Conservation (phyloP, 2,888 invertebrate genomes). For the Zhuqinia jingwanae region DNA sequence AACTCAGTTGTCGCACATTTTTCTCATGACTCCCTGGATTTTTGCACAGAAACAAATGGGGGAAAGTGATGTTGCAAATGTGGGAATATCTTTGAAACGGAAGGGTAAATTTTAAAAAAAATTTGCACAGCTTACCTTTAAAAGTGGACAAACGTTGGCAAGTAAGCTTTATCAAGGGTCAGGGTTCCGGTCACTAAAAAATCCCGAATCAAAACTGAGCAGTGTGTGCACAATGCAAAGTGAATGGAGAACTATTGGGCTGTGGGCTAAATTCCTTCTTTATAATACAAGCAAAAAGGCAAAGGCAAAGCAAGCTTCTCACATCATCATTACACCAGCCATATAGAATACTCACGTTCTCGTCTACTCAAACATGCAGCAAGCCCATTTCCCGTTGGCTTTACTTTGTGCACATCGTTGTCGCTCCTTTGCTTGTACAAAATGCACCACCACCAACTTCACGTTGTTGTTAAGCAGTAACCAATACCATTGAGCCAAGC, state of each 20-base stretch:
- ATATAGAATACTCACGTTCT: not conserved
- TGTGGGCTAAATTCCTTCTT: conserved; percentile 64
- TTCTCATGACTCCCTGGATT: not conserved
- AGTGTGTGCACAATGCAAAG: conserved; percentile 68
- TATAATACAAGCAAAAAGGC: conserved; percentile 55
- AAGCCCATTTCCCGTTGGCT: conserved; percentile 44
- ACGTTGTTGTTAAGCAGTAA: too few relatives aligned
- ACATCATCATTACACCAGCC: conserved; percentile 12
- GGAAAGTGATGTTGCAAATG: conserved; percentile 31
- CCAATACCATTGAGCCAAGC: conserved; percentile 45
- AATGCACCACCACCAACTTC: conserved; percentile 3
- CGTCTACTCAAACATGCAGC: not conserved
- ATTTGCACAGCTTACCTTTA: conserved; percentile 46
- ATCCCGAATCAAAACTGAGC: conserved; percentile 60
- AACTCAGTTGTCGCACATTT: not conserved
- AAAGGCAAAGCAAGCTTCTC: conserved; percentile 30
- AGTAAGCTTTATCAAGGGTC: conserved; percentile 54
- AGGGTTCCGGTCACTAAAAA: conserved; percentile 66
- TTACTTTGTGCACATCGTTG: conserved; percentile 27
- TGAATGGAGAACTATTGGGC: conserved; percentile 69
- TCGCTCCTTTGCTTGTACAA: not conserved
- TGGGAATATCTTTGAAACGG: conserved; percentile 27
- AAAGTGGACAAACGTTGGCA: not conserved
- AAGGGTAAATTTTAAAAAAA: conserved; percentile 26
- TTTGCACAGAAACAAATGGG: conserved; percentile 56